phyloP scores from a whole-genome alignment of 2,888 invertebrate genomes.

The Leptothorax acervorum region DNA sequence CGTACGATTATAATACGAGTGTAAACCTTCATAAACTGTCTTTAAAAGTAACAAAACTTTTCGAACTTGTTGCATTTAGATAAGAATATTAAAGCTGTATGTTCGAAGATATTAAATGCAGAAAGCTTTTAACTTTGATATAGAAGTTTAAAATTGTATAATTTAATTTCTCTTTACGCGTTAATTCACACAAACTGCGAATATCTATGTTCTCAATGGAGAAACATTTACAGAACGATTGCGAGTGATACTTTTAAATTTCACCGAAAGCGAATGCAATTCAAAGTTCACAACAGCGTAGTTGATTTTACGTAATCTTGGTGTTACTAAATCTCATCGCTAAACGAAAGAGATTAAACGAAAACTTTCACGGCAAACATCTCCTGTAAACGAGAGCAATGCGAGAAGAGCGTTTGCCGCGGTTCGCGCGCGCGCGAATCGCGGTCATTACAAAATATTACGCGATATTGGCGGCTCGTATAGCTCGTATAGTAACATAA shows the following conservation, averaged over 20 bases:
- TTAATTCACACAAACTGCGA: neutral
- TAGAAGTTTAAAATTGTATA: neutral
- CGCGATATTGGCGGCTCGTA: constrained; percentile 27
- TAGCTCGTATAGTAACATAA: constrained; percentile 42
- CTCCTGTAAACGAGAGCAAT: neutral
- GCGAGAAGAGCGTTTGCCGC: constrained; percentile 3
- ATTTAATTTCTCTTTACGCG: neutral
- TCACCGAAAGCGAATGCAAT: constrained; percentile 4
- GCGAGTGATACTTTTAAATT: constrained; percentile 1
- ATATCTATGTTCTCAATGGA: too few species aligned
- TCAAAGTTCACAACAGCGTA: neutral
- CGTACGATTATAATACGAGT: neutral
- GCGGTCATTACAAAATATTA: constrained; percentile 48
- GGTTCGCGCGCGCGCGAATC: constrained; percentile 4
- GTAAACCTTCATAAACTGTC: constrained; percentile 1
- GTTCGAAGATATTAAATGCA: neutral
- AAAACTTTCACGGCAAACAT: constrained; percentile 17
- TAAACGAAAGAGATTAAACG: constrained; percentile 17
- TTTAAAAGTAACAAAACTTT: neutral
- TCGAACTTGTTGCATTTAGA: neutral
- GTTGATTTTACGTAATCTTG: constrained; percentile 10
- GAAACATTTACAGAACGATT: neutral
- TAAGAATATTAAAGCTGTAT: neutral
- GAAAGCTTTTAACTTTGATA: neutral
- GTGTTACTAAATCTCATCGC: neutral